These are phyloP conservation scores for Tenualosa thibaudeaui DNA, from an alignment of 2,797 vertebrate species.

Conservation along the genomic window DNA sequence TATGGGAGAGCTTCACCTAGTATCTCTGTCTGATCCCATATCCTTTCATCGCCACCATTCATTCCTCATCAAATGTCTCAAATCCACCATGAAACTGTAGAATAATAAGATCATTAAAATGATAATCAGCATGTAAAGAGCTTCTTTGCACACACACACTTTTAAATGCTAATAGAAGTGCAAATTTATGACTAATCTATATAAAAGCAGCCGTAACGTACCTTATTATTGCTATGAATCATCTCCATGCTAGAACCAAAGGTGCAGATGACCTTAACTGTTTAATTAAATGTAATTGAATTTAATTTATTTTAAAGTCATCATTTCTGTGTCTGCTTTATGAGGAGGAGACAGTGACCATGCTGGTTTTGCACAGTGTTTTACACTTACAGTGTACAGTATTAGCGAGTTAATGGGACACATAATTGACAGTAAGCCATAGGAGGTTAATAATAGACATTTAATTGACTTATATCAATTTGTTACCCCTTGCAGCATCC, in stretches of 20 bases:
- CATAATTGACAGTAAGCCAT: conserved; percentile 82
- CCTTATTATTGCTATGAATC: conserved; percentile 76
- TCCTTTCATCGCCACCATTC: conserved; percentile 56
- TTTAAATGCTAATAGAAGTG: conserved; percentile 61
- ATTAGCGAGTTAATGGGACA: conserved; percentile 83
- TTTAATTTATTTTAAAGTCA: conserved; percentile 71
- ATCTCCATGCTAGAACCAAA: conserved; percentile 59
- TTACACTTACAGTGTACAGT: conserved; percentile 76
- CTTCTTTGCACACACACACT: conserved; percentile 55
- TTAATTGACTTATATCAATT: conserved; percentile 80
- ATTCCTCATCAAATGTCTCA: conserved; percentile 47
- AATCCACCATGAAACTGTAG: conserved; percentile 51
- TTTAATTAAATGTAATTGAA: conserved; percentile 77
- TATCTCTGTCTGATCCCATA: conserved; percentile 31
- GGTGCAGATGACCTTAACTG: conserved; percentile 71
- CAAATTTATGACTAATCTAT: conserved; percentile 71
- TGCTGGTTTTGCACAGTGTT: conserved; percentile 68
- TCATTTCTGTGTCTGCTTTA: conserved; percentile 66
- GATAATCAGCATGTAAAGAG: conserved; percentile 60
- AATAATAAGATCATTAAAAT: conserved; percentile 67
- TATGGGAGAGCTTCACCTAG: conserved; percentile 28
- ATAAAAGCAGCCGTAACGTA: conserved; percentile 58
- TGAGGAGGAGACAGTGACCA: conserved; percentile 68
- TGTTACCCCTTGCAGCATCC: conserved; percentile 67
- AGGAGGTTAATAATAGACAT: conserved; percentile 81